Percentiles rank a stretch among this genome's conserved stretches.
phyloP scores from a whole-genome alignment of 2,888 invertebrate species.

The Tubulanus polymorphus region DNA sequence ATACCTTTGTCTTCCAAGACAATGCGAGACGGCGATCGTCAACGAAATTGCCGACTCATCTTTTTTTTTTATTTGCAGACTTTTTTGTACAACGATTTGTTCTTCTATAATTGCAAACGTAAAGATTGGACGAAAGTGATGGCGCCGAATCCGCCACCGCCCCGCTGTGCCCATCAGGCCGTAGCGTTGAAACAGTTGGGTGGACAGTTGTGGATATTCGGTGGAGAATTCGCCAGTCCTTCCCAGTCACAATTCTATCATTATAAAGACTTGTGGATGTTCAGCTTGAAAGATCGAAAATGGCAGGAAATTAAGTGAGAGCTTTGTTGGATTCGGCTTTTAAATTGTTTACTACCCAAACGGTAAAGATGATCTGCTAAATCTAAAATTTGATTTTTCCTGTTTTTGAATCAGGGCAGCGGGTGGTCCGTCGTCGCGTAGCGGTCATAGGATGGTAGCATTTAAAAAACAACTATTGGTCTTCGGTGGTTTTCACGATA shows the following conservation, averaged over 20 bases:
- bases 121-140: constrained; percentile 77
- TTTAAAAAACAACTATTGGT: constrained; percentile 74
- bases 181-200: constrained; percentile 71
- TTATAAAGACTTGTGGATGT: constrained; percentile 87
- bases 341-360: not conserved
- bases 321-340: not conserved
- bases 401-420: constrained; percentile 58
- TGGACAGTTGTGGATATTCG: constrained; percentile 75
- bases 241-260: constrained; percentile 89
- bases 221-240: constrained; percentile 88
- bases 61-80: constrained; percentile 61
- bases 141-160: constrained; percentile 81
- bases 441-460: constrained; percentile 84
- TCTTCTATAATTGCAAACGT: constrained; percentile 74
- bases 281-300: constrained; percentile 63
- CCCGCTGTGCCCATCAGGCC: constrained; percentile 85
- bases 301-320: constrained; percentile 74
- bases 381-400: constrained; percentile 6
- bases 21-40: too few relatives aligned
- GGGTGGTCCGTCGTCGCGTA: constrained; percentile 77
- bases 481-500: constrained; percentile 92
- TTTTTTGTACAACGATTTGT: constrained; percentile 79
- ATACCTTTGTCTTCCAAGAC: too few relatives aligned
- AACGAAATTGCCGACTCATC: not conserved
- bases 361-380: not conserved